Base-by-base conservation (phyloP, 23 tunicate genomes). In the Aplidium turbinatum region DNA sequence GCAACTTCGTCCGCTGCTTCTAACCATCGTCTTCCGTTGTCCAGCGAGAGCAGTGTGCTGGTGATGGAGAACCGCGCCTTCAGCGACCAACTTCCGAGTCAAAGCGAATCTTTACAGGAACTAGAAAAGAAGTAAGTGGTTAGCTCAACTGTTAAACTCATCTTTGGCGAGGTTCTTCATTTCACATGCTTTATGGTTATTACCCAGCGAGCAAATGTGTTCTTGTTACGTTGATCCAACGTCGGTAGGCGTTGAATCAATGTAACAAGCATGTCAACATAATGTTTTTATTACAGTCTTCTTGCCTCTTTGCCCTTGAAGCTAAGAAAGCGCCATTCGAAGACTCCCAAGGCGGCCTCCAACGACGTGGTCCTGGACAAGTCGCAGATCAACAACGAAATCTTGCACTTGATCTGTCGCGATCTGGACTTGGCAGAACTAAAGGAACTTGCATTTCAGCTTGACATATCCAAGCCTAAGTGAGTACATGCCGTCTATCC, bases 11-110 rank as follows among this genome's bases (percentile, higher is more conserved):
- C 72, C 6, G 4, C 31, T 38, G 58, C 26, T 13, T 7, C 31
- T 38, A 23, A 30, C 3, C 70, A 33, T 1, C 33, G 82, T 4
- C 62, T 72, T 1, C 57, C 82, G 1, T 42, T 78, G 35, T 65
- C 52, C 75, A 78, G 83, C 35, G 75, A 78, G 33, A 78, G 83
- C 75, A 78, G 83, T 36, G 83, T 78, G 1, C 36, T 78, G 32
- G 83, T 78, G 0, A 60, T 78, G 65, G 83, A 78, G 38, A 78
- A 78, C 52, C 24, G 31, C 4, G 35, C 76, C 3, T 47, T 48
- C 22, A 4, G 30, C 6, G 72, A 61, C 33, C 48, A 21, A 26
- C 39, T 57, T 31, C 18, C 58, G 7, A 33, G 46, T 33, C 29
- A 45, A 4, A 42, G 13, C 11, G 16, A 16, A 11, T 42, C 50